Evolutionary conservation across 2,888 invertebrate species (phyloP), one percentile per base, ranked within the genome.

Genomic region (Galeopsomyia nigrocyanea): DNA sequence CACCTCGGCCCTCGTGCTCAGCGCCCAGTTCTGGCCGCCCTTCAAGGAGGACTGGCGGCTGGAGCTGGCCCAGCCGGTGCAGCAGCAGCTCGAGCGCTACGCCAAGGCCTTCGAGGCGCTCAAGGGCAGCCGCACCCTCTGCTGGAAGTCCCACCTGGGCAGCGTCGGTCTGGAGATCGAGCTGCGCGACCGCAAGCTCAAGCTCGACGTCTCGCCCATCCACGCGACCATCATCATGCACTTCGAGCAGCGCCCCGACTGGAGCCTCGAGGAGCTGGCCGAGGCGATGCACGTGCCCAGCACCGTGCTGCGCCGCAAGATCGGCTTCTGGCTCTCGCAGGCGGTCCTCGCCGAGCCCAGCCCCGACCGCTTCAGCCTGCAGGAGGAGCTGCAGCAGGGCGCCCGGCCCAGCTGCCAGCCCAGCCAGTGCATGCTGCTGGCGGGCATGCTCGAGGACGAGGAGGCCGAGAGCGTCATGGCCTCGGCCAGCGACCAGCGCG

Each of bases 11-110:
- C 92, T 98, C 87, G 96, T 99, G 78, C 89, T 99, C n/a, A 99
- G 98, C 0, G 96, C 97, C 1, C 98, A 99, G 85, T 99, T 98
- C 88, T 99, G 99, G 99, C 99, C 99, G 0, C 92, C 95, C 10
- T 97, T 98, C 79, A 95, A 97, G 84, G 97, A 98, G 86, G 97
- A 98, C 87, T 86, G 86, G 86, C 95, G 94, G 78, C 88, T 98
- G 19, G 94, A 96, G 82, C 87, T 98, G 60, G 98, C 98, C 0
- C 90, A 90, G 39, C 90, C 91, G 81, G 91, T 98, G 60, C 92
- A 94, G 81, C 90, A 91, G 68, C 94, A 96, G 82, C 90, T 98
- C 78, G 92, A 95, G 75, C 91, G 91, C 67, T 98, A 95, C 82
- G 97, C 97, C 0, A 94, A 93, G 83, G 92, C 94, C 0, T 98